Conservation (phyloP, 2,797 vertebrate genomes). For the Cynodonichthys magdalenae region DNA sequence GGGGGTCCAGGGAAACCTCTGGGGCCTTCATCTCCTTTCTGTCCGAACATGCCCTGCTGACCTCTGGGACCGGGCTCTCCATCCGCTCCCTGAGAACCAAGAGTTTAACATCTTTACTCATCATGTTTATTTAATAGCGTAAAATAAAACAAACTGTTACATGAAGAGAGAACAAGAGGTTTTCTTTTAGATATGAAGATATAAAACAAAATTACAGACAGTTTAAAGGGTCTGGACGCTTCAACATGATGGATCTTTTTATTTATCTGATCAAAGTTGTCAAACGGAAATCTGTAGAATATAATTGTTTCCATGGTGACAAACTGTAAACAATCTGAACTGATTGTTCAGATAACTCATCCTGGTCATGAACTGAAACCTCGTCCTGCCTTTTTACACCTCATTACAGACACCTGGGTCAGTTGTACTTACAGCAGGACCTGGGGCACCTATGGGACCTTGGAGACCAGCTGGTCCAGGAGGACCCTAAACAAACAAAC, state of each 20-base stretch:
- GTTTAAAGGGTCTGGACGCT: too few species aligned
- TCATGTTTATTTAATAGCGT: background rate
- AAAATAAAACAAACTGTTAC: background rate
- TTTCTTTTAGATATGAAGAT: too few species aligned
- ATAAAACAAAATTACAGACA: too few species aligned
- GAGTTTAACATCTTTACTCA: background rate
- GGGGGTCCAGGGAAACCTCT: slow-evolving; percentile 97
- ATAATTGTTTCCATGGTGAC: too few species aligned
- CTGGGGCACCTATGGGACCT: slow-evolving; percentile 95
- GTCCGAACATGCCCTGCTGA: slow-evolving; percentile 99
- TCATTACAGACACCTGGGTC: background rate
- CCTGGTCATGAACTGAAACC: too few species aligned
- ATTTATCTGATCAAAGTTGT: too few species aligned
- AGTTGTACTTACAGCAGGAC: slow-evolving; percentile 91
- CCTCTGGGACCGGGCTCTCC: slow-evolving; percentile 96
- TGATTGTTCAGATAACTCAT: too few species aligned
- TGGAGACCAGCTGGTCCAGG: slow-evolving; percentile 95
- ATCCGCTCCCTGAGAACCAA: slow-evolving; percentile 87
- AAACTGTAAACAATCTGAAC: too few species aligned
- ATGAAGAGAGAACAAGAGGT: too few species aligned
- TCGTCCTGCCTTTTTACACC: too few species aligned
- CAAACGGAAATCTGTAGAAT: too few species aligned
- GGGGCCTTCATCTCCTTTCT: slow-evolving; percentile 97
- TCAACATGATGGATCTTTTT: too few species aligned
- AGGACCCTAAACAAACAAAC: slow-evolving; percentile 86